Evolutionary conservation across 2,113 vertebrate species (phyloP).

Genomic region (Cochlearius cochlearius): DNA sequence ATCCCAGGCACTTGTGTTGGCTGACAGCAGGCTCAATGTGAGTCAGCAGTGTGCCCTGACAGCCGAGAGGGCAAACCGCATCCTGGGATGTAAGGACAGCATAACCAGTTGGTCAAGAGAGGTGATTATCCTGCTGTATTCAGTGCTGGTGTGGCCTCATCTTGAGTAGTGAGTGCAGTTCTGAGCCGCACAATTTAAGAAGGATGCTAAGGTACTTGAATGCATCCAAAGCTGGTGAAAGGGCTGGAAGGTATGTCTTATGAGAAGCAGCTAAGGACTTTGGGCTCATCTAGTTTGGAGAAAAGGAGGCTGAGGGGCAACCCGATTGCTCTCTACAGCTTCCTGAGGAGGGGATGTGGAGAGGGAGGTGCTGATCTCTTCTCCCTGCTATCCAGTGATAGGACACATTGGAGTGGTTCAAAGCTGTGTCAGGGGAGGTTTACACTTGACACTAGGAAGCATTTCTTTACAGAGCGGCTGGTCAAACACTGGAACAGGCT

Average conservation of each 20-base stretch:
- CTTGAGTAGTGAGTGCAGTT: background rate
- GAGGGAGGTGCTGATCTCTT: background rate
- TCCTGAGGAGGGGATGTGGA: background rate
- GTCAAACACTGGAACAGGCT: background rate
- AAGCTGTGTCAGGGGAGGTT: background rate
- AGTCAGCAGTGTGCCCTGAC: background rate
- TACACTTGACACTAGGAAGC: background rate
- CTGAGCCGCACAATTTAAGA: background rate
- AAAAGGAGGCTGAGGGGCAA: background rate
- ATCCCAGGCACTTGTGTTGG: background rate
- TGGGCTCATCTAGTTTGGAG: background rate
- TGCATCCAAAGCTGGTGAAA: background rate
- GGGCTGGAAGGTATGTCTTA: background rate
- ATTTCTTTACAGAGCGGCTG: background rate
- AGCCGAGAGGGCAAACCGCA: background rate
- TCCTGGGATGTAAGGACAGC: background rate
- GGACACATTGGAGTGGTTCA: background rate
- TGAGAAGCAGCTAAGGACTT: rapidly evolving
- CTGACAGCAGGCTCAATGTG: background rate
- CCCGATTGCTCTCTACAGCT: background rate
- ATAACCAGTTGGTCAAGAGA: background rate
- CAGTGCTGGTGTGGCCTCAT: rapidly evolving
- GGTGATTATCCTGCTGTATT: no score
- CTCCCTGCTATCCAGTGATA: background rate
- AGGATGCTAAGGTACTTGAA: background rate